Evolutionary conservation across 2,888 invertebrate genomes (phyloP), one percentile per base, ranked within the genome.

Genomic region (Ormyrus labotus): DNA sequence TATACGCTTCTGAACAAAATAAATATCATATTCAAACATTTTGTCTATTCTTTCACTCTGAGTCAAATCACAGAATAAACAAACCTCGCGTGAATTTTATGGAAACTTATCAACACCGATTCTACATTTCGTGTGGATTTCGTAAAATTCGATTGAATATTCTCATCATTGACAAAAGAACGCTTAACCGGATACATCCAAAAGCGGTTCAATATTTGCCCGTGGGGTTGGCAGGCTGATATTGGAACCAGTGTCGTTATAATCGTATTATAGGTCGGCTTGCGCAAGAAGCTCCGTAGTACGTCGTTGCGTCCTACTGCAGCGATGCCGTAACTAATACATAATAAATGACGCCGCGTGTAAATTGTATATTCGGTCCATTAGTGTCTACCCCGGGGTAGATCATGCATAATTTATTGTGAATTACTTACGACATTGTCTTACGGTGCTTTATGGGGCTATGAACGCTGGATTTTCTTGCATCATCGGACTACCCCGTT

Each of bases 371-470:
- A 73, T 73, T 73, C 68, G 60, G 65, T 72, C 73, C 69, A 79
- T 79, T 74, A 79, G 69, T 58, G 79, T 79, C 74, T 68, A 9
- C 13, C 45, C 57, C 50, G 34, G 34, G 34, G 64, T 65, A 65
- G 11, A 70, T 70, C 80, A 75, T 75, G 64, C 48, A 65, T 74
- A 80, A 80, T 80, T 80, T 80, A 80, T 75, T 55, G 65, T 48
- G 70, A 74, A 75, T 75, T 70, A 80, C 74, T 75, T 80, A 64
- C 60, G 74, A 69, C 65, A 60, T 75, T 64, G 80, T 74, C 74
- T 75, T 70, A 13, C 51, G 19, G 55, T 78, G 61, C 78, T 72
- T 78, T 64, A 71, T 63, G 58, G 11, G 9, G 68, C 68, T 68
- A 8, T 50, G 48, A 45, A 63, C 11, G 50, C 10, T 53, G 53